Conservation (phyloP, 2,113 vertebrate species). For the Alectura lathami region DNA sequence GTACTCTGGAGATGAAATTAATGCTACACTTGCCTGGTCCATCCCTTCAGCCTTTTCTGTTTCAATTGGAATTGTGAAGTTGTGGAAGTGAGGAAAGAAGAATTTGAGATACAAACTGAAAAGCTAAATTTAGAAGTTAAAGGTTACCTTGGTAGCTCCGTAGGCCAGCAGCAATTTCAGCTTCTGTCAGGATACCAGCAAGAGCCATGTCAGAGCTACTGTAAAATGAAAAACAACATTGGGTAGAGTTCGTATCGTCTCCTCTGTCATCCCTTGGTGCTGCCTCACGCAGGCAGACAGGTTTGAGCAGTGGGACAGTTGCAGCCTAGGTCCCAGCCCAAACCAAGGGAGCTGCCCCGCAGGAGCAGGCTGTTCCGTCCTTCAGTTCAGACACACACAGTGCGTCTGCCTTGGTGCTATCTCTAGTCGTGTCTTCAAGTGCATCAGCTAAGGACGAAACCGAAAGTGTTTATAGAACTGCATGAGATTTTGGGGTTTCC, state of each 20-base stretch:
- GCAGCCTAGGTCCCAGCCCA: neutral
- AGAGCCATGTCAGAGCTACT: slow-evolving; percentile 79
- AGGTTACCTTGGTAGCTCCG: slow-evolving; percentile 79
- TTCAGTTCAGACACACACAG: rapidly evolving
- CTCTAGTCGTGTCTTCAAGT: neutral
- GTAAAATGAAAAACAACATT: neutral
- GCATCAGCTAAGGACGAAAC: neutral
- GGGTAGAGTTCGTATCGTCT: neutral
- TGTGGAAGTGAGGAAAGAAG: neutral
- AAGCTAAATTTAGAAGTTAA: neutral
- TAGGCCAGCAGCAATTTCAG: slow-evolving; percentile 84
- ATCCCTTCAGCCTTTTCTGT: neutral
- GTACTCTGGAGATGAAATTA: neutral
- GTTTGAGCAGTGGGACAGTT: neutral
- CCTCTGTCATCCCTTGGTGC: neutral
- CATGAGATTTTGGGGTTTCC: rapidly evolving
- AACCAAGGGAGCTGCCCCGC: neutral
- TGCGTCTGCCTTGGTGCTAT: neutral
- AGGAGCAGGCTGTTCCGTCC: neutral
- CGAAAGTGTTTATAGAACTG: neutral
- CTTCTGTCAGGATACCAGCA: slow-evolving; percentile 74
- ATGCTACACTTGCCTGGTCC: neutral
- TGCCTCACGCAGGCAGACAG: neutral
- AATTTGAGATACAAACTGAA: neutral
- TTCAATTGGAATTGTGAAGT: neutral